These are phyloP conservation scores for Panagrolaimus sp. DNA, from an alignment of 1,140 invertebrate genomes.

Conservation along the genomic window DNA sequence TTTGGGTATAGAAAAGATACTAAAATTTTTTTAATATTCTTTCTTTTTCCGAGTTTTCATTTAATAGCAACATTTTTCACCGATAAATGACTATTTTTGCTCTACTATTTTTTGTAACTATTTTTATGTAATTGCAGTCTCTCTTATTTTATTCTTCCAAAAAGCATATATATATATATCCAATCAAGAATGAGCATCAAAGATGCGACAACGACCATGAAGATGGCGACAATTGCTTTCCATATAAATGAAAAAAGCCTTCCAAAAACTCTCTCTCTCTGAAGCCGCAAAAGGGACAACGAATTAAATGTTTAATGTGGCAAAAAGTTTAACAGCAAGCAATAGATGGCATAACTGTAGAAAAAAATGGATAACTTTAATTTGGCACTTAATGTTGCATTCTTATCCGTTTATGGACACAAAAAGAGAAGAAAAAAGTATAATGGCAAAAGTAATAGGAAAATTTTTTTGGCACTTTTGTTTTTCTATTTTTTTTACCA, in stretches of 20 bases:
- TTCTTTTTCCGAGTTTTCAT: background rate
- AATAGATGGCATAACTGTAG: too few relatives aligned
- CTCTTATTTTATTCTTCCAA: too few relatives aligned
- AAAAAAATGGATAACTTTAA: too few relatives aligned
- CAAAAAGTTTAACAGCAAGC: background rate
- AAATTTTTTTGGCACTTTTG: too few relatives aligned
- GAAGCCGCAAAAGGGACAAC: background rate
- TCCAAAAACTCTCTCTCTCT: background rate
- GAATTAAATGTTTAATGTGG: slow-evolving; percentile 14
- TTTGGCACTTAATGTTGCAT: too few relatives aligned
- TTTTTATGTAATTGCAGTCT: too few relatives aligned
- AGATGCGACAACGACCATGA: background rate
- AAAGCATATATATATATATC: slow-evolving; percentile 2
- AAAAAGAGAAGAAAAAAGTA: too few relatives aligned
- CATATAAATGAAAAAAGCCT: background rate
- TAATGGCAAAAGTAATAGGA: too few relatives aligned
- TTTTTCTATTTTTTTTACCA: too few relatives aligned
- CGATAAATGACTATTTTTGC: too few relatives aligned
- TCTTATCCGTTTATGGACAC: too few relatives aligned
- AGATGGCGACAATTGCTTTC: background rate
- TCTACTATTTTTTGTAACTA: too few relatives aligned
- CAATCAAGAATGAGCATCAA: slow-evolving; percentile 16
- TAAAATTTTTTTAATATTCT: background rate
- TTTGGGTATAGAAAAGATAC: background rate
- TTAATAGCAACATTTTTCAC: background rate